phyloP scores from a whole-genome alignment of 2,113 vertebrate species.

The Menidia beryllina region DNA sequence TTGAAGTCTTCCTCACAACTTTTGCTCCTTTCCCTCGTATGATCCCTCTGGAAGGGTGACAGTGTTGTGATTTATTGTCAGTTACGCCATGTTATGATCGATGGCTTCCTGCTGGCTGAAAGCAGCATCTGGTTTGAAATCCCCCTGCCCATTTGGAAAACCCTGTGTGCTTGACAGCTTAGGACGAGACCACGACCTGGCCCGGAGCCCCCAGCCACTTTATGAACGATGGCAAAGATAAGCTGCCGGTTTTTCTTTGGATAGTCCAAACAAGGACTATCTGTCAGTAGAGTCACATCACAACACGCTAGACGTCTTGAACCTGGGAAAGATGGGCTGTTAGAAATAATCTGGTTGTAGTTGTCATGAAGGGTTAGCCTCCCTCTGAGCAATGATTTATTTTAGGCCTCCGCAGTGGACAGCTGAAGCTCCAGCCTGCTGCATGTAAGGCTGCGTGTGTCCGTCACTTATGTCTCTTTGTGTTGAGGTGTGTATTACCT shows the following conservation, averaged over 20 bases:
- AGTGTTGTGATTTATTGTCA: constrained; percentile 50
- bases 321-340: constrained; percentile 35
- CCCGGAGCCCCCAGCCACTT: constrained; percentile 45
- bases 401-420: constrained; percentile 14
- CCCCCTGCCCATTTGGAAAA: not conserved
- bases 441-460: constrained; percentile 14
- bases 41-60: constrained; percentile 37
- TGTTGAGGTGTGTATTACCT: constrained; percentile 24
- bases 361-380: constrained; percentile 55
- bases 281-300: constrained; percentile 43
- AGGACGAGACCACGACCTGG: constrained; percentile 21
- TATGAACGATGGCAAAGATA: constrained; percentile 65
- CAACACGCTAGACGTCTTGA: constrained; percentile 28
- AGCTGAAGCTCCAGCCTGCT: constrained; percentile 17
- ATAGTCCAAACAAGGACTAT: constrained; percentile 45
- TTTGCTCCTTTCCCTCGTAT: constrained; percentile 6
- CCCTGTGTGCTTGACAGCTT: constrained; percentile 28
- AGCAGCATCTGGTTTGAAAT: constrained; percentile 31
- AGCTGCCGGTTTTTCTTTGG: constrained; percentile 43
- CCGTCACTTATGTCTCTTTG: constrained; percentile 34
- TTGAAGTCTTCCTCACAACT: not conserved
- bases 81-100: constrained; percentile 24
- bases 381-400: constrained; percentile 53
- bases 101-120: constrained; percentile 47
- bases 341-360: constrained; percentile 60